A percentile compares a stretch with the other conserved stretches of the same genome.
phyloP scores from a whole-genome alignment of 2,888 invertebrate genomes.

The Agrochola lota region DNA sequence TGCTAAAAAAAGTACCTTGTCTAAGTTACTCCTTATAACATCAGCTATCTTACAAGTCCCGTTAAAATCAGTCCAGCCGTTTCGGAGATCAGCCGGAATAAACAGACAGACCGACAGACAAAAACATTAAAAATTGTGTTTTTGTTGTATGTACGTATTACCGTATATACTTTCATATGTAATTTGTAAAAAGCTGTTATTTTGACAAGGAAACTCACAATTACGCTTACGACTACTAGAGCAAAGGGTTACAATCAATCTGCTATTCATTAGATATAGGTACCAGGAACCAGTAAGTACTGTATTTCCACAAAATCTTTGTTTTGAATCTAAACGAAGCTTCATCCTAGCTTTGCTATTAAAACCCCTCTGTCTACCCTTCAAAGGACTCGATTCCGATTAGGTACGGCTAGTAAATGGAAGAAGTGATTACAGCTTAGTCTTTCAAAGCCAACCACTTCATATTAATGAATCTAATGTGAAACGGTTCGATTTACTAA shows the following conservation, averaged over 20 bases:
- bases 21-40: too few relatives aligned
- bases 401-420: conserved; percentile 2
- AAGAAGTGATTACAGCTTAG: neutral
- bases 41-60: too few relatives aligned
- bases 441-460: conserved; percentile 21
- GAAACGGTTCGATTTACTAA: neutral
- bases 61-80: too few relatives aligned
- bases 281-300: neutral
- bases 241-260: neutral
- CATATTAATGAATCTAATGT: neutral
- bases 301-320: neutral
- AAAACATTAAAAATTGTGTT: too few relatives aligned
- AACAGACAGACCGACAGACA: too few relatives aligned
- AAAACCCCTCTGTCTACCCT: neutral
- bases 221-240: neutral
- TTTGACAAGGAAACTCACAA: too few relatives aligned
- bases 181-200: too few relatives aligned
- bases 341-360: neutral
- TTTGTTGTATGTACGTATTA: too few relatives aligned
- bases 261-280: neutral
- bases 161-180: too few relatives aligned
- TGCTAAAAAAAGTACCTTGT: too few relatives aligned
- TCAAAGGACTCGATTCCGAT: conserved; percentile 21
- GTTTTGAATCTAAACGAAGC: conserved; percentile 1
- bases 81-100: too few relatives aligned